Base-by-base conservation (phyloP, 1,140 invertebrate species). In the Glomeris maerens region DNA sequence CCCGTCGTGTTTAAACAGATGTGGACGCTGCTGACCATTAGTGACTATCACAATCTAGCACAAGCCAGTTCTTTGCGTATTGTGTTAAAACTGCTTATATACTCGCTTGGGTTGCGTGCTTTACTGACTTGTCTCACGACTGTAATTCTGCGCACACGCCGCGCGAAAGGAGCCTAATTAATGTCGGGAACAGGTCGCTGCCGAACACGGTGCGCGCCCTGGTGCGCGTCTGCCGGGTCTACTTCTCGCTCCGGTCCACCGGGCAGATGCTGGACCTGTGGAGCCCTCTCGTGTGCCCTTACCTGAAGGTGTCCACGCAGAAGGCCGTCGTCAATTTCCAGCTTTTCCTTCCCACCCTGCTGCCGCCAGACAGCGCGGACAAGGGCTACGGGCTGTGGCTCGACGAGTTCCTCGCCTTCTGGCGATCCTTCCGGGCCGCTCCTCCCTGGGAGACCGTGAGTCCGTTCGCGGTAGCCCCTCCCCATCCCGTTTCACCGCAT, bases 241-340 rank as follows among this genome's bases (percentile, higher is more conserved):
- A 86, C 66, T 90, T 90, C 60, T 72, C 78, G 3, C 59, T 75
- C 20, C 65, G 68, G 20, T 78, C 88, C 1, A 92, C 88, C 0
- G 75, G 80, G 66, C 90, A 95, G 69, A 91, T 96, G 59, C 64
- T 95, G 48, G 83, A 84, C 55, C 80, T 87, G 66, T 76, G 86
- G 59, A 71, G 81, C 47, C 88, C 89, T 14, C 70, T 74, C 49
- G 60, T 90, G 57, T 82, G 80, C 68, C 77, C 85, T 49, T 73
- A 66, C 64, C 68, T 85, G 64, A 78, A 80, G 59, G 49, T 62
- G 49, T 69, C 74, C 57, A 76, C 81, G 66, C 55, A 70, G 28
- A 64, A 72, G 54, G 74, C 73, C 2, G 68, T 89, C 46, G 69
- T 74, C 47, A 72, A 76, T 53, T 67, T 90, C 25, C 75, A 81